These are phyloP conservation scores for Diogma glabrata DNA, from an alignment of 2,888 invertebrate species.

Conservation along the genomic window DNA sequence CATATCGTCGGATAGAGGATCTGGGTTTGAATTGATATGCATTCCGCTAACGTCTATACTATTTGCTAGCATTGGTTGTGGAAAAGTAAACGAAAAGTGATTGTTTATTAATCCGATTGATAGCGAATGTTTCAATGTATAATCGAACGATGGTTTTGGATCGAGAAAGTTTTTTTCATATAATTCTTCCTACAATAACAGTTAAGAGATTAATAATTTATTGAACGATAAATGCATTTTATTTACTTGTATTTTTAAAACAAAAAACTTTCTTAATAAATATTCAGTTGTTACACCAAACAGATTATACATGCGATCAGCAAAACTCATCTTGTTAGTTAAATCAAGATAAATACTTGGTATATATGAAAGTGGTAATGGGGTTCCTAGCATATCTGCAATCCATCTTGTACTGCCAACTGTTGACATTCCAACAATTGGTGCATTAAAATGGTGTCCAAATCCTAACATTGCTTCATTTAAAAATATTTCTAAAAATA, in stretches of 20 bases:
- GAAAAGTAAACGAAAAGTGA: conserved; percentile 30
- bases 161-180: conserved; percentile 27
- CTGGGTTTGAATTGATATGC: conserved; percentile 29
- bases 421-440: conserved; percentile 22
- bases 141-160: conserved; percentile 24
- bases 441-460: conserved; percentile 23
- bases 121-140: conserved; percentile 24
- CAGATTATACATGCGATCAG: conserved; percentile 30
- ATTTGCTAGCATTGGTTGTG: conserved; percentile 33
- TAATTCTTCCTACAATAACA: conserved; percentile 15
- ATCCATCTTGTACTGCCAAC: conserved; percentile 20
- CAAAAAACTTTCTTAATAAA: conserved; percentile 22
- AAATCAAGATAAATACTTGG: conserved; percentile 26
- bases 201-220: conserved; percentile 6
- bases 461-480: conserved; percentile 24
- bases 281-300: conserved; percentile 23
- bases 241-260: conserved; percentile 24
- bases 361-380: conserved; percentile 32
- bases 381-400: conserved; percentile 22
- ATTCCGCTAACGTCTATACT: conserved; percentile 36
- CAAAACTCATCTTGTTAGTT: conserved; percentile 31
- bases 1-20: conserved; percentile 29
- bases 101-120: conserved; percentile 31
- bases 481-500: conserved; percentile 23
- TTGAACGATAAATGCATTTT: not conserved